Evolutionary conservation across 2,888 invertebrate species (phyloP).

Genomic region (Amphipyra berbera): DNA sequence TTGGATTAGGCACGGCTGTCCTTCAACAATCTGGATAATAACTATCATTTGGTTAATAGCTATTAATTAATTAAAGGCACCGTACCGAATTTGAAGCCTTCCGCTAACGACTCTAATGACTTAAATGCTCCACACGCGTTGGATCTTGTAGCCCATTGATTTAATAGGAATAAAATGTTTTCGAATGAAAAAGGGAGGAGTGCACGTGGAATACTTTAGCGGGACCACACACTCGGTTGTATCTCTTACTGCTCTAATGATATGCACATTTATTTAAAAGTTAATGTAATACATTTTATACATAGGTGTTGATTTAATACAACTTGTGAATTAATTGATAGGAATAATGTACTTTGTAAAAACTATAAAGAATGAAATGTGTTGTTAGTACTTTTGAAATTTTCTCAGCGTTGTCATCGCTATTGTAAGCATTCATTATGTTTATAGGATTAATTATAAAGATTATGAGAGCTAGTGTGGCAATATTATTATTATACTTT

Average conservation of each 20-base stretch:
- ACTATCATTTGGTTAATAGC: constrained; percentile 80
- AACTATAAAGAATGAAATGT: constrained; percentile 13
- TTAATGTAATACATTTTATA: constrained; percentile 68
- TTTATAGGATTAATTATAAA: constrained; percentile 12
- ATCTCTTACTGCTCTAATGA: constrained; percentile 84
- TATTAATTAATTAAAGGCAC: constrained; percentile 83
- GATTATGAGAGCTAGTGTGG: not conserved
- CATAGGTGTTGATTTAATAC: constrained; percentile 62
- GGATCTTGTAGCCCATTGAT: constrained; percentile 79
- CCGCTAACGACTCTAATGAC: constrained; percentile 79
- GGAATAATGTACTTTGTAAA: constrained; percentile 38
- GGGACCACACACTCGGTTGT: constrained; percentile 84
- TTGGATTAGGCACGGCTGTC: constrained; percentile 63
- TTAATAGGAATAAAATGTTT: constrained; percentile 76
- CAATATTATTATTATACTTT: not conserved
- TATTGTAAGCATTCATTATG: constrained; percentile 14
- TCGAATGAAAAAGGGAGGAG: constrained; percentile 72
- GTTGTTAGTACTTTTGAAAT: constrained; percentile 14
- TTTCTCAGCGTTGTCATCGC: constrained; percentile 29
- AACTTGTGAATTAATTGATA: constrained; percentile 54
- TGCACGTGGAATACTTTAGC: constrained; percentile 72
- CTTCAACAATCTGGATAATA: constrained; percentile 71
- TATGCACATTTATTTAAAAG: constrained; percentile 87
- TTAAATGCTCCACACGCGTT: constrained; percentile 79
- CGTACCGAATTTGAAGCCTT: constrained; percentile 78